Percentiles rank a stretch among this genome's conserved stretches.
Conservation (phyloP, 2,113 vertebrate genomes). For the Tetraodon nigroviridis region DNA sequence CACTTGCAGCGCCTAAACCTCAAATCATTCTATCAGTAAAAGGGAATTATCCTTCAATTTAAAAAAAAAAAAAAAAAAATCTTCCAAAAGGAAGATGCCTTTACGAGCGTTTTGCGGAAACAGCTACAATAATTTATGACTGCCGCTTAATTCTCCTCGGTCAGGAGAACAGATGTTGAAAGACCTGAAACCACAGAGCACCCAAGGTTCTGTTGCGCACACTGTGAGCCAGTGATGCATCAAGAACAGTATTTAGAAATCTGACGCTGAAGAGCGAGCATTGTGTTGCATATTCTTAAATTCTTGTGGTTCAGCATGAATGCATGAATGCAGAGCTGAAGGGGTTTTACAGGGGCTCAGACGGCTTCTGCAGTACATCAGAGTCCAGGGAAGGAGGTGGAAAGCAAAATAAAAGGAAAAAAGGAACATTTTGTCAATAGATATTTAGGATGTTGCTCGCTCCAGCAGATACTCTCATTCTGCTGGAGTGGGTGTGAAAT, state of each 20-base stretch:
- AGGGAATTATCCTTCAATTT: too few relatives aligned
- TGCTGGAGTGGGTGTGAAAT: slow-evolving; percentile 26
- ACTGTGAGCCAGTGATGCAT: not conserved
- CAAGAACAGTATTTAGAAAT: not conserved
- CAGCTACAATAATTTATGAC: too few relatives aligned
- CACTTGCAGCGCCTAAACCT: too few relatives aligned
- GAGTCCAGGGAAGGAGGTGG: slow-evolving; percentile 16
- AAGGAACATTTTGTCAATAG: slow-evolving; percentile 41
- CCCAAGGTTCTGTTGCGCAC: not conserved
- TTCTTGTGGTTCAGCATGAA: not conserved
- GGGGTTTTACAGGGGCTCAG: slow-evolving; percentile 14
- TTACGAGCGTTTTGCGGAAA: too few relatives aligned
- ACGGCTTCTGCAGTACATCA: slow-evolving; percentile 30
- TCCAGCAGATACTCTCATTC: slow-evolving; percentile 44
- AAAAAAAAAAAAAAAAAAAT: too few relatives aligned
- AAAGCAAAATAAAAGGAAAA: slow-evolving; percentile 30
- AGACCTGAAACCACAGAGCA: too few relatives aligned
- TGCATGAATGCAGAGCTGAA: slow-evolving; percentile 11
- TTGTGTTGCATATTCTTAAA: too few relatives aligned
- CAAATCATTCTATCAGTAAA: too few relatives aligned
- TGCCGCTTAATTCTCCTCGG: too few relatives aligned
- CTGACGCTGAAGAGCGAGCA: too few relatives aligned
- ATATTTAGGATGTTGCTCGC: slow-evolving; percentile 25
- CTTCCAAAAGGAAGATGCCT: too few relatives aligned
- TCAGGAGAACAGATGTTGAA: too few relatives aligned